Conservation (phyloP, 1,140 invertebrate genomes). For the Lucilia sericata region DNA sequence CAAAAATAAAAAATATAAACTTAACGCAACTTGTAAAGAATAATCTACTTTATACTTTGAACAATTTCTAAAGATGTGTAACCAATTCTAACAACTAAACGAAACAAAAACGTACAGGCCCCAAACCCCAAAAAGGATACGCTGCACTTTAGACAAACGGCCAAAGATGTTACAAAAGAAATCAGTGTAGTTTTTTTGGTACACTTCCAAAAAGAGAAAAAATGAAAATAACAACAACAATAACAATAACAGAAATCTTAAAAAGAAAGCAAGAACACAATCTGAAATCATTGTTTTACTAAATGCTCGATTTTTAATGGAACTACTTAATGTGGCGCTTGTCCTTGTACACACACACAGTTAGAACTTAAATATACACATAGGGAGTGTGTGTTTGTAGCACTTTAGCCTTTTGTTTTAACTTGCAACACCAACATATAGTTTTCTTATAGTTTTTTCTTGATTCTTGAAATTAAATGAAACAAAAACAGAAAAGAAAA, state of each 20-base stretch:
- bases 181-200: conserved; percentile 3
- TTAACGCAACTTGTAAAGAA: not conserved
- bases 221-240: not conserved
- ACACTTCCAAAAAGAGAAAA: not conserved
- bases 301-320: conserved; percentile 22
- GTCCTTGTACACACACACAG: not conserved
- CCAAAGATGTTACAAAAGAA: not conserved
- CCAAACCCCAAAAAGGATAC: not conserved
- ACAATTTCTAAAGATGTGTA: conserved; percentile 8
- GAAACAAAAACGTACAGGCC: no score
- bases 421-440: not conserved
- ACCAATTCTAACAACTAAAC: not conserved
- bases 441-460: not conserved
- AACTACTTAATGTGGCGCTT: conserved; percentile 28
- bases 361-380: not conserved
- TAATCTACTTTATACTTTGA: not conserved
- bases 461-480: not conserved
- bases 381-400: not conserved
- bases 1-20: not conserved
- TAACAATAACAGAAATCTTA: not conserved
- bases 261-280: not conserved
- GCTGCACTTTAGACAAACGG: not conserved
- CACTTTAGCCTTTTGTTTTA: not conserved
- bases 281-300: conserved; percentile 24
- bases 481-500: not conserved